A percentile compares a stretch with the other conserved stretches of the same genome.
Evolutionary conservation across 2,797 vertebrate genomes (phyloP).

Genomic region (Ibycter americanus): DNA sequence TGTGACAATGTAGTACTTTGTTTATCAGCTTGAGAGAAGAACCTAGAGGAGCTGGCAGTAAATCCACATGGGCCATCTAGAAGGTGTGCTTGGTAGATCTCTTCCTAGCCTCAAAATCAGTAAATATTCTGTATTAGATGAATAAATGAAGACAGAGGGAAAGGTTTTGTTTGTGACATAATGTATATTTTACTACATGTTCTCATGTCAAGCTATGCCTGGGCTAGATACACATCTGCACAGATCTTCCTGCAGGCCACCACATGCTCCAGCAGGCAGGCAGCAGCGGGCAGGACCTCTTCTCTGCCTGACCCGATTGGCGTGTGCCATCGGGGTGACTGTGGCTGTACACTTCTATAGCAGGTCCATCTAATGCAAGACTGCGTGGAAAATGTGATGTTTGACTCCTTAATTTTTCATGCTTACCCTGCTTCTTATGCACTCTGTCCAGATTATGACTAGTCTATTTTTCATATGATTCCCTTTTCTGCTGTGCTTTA

Average conservation of each 20-base stretch:
- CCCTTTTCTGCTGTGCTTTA: background rate
- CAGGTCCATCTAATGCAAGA: background rate
- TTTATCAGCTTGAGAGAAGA: background rate
- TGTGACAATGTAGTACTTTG: background rate
- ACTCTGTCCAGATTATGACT: background rate
- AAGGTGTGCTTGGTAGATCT: background rate
- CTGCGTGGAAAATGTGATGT: no score
- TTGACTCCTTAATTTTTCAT: background rate
- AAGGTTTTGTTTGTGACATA: background rate
- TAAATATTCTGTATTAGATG: background rate
- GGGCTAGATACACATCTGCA: background rate
- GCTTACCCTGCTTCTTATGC: background rate
- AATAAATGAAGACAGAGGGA: background rate
- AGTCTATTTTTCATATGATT: background rate
- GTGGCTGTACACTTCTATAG: background rate
- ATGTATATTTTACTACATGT: background rate
- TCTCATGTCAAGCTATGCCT: background rate
- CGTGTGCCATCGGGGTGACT: accelerated
- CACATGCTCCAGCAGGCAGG: background rate
- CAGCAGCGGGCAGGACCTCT: background rate
- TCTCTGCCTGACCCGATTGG: background rate
- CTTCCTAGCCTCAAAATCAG: background rate
- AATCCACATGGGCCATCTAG: background rate
- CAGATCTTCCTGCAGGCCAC: background rate
- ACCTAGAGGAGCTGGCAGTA: background rate